A percentile compares a stretch with the other conserved stretches of the same genome.
Conservation (phyloP, 2,113 vertebrate species). For the Eolophus roseicapilla region DNA sequence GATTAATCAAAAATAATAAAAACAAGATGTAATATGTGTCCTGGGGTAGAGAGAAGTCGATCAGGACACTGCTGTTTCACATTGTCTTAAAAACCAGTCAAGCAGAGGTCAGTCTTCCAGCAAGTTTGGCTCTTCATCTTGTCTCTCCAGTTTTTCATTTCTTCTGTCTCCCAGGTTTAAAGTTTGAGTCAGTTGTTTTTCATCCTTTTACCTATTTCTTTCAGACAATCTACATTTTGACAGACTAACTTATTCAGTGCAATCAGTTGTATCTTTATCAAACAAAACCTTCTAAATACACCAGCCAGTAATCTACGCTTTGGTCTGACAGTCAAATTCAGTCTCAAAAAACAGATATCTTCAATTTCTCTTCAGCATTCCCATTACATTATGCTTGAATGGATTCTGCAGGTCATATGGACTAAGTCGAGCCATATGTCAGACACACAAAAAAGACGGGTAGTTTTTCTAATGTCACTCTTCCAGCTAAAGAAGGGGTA, state of each 20-base stretch:
- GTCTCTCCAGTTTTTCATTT: neutral
- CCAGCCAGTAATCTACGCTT: neutral
- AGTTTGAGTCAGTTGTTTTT: neutral
- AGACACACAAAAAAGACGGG: neutral
- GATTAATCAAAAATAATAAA: neutral
- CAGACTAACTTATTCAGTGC: neutral
- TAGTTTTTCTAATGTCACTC: neutral
- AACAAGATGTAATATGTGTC: neutral
- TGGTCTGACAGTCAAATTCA: neutral
- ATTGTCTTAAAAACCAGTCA: neutral
- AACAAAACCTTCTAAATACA: neutral
- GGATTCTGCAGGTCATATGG: neutral
- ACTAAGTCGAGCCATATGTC: neutral
- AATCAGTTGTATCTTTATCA: neutral
- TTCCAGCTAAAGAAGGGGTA: neutral
- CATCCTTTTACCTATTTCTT: neutral
- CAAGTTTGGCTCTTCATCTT: neutral
- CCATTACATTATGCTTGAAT: neutral
- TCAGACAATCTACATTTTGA: neutral
- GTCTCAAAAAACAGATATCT: neutral
- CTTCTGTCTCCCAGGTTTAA: neutral
- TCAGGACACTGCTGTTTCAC: neutral
- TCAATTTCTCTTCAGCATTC: neutral
- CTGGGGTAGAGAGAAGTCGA: neutral
- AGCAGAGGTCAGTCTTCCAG: neutral